A percentile compares a stretch with the other conserved stretches of the same genome.
Conservation (phyloP, 1,140 invertebrate genomes). For the Cherax destructor region DNA sequence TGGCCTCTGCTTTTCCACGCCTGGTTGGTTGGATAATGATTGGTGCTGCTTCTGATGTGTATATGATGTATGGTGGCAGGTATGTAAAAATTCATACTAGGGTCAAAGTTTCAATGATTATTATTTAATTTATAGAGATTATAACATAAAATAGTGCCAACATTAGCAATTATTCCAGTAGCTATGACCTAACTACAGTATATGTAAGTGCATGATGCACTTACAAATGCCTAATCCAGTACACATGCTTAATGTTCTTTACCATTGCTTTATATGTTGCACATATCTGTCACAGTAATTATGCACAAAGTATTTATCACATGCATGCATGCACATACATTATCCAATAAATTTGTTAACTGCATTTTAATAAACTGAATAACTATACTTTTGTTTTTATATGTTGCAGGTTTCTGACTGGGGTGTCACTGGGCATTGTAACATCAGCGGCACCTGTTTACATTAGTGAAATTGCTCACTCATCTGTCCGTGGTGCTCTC, state of each 20-base stretch:
- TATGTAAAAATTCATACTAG: not conserved
- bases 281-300: too few species aligned
- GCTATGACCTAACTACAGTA: too few species aligned
- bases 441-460: constrained; percentile 57
- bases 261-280: too few species aligned
- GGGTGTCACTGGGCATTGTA: constrained; percentile 53
- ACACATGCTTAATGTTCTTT: too few species aligned
- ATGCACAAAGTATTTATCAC: too few species aligned
- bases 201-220: too few species aligned
- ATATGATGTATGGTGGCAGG: constrained; percentile 63
- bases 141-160: not conserved
- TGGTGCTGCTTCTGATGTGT: constrained; percentile 46
- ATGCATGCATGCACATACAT: too few species aligned
- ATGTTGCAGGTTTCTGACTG: constrained; percentile 47
- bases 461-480: constrained; percentile 60
- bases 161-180: too few species aligned
- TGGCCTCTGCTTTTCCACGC: constrained; percentile 47
- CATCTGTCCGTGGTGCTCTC: constrained; percentile 51
- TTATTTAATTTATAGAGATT: not conserved
- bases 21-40: constrained; percentile 59
- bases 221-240: too few species aligned
- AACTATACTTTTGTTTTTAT: too few species aligned
- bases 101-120: not conserved
- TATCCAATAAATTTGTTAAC: too few species aligned
- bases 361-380: too few species aligned